Evolutionary conservation across 2,113 vertebrate genomes (phyloP), one percentile per base, ranked within the genome.

Genomic region (Paraplagusia blochii): DNA sequence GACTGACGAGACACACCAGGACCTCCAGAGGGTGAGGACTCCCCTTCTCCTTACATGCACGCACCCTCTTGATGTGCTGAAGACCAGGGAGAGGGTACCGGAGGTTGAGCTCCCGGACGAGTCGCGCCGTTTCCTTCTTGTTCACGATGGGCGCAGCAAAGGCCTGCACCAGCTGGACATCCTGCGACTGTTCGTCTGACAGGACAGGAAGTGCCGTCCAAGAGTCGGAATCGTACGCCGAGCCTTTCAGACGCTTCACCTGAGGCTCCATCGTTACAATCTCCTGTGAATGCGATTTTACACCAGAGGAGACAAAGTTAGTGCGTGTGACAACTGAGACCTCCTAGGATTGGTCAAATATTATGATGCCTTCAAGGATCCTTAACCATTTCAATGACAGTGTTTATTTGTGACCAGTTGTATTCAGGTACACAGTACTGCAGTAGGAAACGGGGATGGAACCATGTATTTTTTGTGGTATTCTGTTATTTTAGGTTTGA

Each of bases 11-110:
- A 47, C 93, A 94, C 18, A 96, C 44, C 0, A 96, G 81, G 18
- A 95, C 72, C n/a, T 94, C 92, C 18, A 93, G 76, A 0, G 84
- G 56, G 8, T 90, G 90, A 0, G 72, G 53, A 7, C 72, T 46
- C 14, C 38, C 15, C 14, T 74, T 51, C 1, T 77, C 79, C 5
- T 17, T 72, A 22, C 85, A 77, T 0, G 91, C 65, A 5, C 93
- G 88, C 16, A 96, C 93, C 38, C 95, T 86, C 76, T 95, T 96
- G 40, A 95, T 45, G 58, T 95, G 93, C 9, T 89, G 85, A 2
- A 91, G 83, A 49, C 77, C 56, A 0, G 58, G 73, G 44, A 96
- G 47, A 0, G 94, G 92, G 63, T 90, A 82, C 8, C 85, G 12
- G 0, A 58, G 17, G 0, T 82, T 80, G 61, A 96, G 77, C 59